Conservation (phyloP, 1,140 invertebrate species). For the Drosophila subpulchrella region DNA sequence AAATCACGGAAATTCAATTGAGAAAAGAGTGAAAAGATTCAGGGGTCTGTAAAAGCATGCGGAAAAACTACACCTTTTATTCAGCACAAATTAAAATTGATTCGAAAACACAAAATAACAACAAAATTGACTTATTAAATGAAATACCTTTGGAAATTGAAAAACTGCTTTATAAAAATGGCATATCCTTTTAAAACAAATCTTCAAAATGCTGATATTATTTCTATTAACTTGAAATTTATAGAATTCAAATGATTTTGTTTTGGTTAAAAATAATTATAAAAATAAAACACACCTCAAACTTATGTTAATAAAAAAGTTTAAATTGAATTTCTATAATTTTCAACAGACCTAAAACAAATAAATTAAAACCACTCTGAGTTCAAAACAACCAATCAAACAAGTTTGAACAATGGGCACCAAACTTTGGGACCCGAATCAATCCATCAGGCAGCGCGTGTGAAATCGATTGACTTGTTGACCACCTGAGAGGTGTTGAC, state of each 20-base stretch:
- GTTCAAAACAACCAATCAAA: conserved; percentile 7
- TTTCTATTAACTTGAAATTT: no score
- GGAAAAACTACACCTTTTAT: neutral
- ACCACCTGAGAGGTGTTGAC: conserved; percentile 33
- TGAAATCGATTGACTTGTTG: conserved; percentile 29
- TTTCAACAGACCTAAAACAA: neutral
- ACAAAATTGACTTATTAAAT: no score
- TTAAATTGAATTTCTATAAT: neutral
- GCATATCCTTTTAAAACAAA: no score
- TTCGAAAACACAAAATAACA: no score
- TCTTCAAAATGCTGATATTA: no score
- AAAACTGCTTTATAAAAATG: no score
- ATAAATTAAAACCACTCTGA: neutral
- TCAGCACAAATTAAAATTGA: no score
- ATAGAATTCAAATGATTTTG: no score
- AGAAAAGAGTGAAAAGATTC: neutral
- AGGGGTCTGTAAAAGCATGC: neutral
- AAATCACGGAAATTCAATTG: conserved; percentile 4
- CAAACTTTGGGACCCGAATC: neutral
- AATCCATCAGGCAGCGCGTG: conserved; percentile 2
- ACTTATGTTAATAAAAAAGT: neutral
- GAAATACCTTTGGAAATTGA: neutral
- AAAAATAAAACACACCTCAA: neutral
- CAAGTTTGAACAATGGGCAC: neutral
- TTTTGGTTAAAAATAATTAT: neutral